Conservation (phyloP, 1,140 invertebrate species). For the Anagrus nilaparvatae region DNA sequence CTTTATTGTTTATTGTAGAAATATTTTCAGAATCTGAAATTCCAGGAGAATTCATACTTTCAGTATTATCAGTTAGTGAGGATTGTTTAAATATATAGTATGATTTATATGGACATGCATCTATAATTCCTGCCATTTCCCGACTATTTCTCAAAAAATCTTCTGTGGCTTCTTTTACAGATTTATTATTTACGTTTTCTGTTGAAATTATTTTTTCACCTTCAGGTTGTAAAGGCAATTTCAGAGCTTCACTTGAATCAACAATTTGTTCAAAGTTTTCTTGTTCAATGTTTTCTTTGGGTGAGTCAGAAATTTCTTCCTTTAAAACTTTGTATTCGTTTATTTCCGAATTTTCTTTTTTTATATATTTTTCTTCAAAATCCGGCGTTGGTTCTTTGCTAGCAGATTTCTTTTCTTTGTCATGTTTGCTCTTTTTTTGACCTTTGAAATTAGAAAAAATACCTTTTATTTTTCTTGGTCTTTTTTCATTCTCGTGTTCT, state of each 20-base stretch:
- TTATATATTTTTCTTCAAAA: slow-evolving; percentile 22
- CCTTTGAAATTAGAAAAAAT: slow-evolving; percentile 1
- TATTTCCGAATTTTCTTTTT: too few relatives aligned
- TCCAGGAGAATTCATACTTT: neutral
- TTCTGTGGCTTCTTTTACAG: slow-evolving; percentile 21
- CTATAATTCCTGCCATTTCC: slow-evolving; percentile 20
- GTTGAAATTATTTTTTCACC: slow-evolving; percentile 22
- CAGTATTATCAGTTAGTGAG: neutral
- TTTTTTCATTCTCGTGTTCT: slow-evolving; percentile 12
- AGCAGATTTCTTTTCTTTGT: slow-evolving; percentile 21
- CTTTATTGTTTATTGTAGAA: slow-evolving; percentile 2
- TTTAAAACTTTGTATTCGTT: too few relatives aligned
- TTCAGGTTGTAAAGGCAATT: too few relatives aligned
- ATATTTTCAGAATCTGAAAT: neutral
- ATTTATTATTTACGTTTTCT: slow-evolving; percentile 16
- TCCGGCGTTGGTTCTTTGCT: slow-evolving; percentile 23
- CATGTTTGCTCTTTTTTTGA: slow-evolving; percentile 13
- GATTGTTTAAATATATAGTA: slow-evolving; percentile 16
- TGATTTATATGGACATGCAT: slow-evolving; percentile 25
- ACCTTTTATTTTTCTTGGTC: slow-evolving; percentile 8
- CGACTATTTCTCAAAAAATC: slow-evolving; percentile 29
- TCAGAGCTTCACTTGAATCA: too few relatives aligned
- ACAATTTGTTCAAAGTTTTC: too few relatives aligned
- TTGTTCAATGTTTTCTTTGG: too few relatives aligned
- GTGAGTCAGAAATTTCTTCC: too few relatives aligned